Percentiles rank a stretch among this genome's conserved stretches.
Conservation (phyloP, 2,113 vertebrate species). For the Pygoscelis antarcticus region DNA sequence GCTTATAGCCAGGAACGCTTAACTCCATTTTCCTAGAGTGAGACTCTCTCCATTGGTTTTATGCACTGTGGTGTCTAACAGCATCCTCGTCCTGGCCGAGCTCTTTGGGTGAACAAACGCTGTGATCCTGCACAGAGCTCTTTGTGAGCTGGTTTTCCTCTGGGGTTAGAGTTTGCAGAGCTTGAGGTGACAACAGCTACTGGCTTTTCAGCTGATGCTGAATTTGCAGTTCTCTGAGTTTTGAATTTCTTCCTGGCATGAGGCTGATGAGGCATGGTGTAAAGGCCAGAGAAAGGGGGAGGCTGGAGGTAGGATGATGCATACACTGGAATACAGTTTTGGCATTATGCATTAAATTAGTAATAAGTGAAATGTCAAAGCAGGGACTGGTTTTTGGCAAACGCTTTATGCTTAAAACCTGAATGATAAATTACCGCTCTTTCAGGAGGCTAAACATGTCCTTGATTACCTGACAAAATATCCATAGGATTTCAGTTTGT, state of each 20-base stretch:
- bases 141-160: not conserved
- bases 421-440: not conserved
- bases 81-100: not conserved
- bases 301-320: not conserved
- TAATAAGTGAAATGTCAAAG: conserved; percentile 2
- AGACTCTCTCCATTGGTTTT: not conserved
- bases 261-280: not conserved
- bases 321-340: not conserved
- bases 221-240: not conserved
- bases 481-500: not conserved
- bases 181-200: not conserved
- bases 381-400: not conserved
- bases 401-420: not conserved
- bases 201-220: not conserved
- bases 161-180: not conserved
- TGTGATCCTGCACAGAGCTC: not conserved
- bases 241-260: not conserved
- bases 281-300: not conserved
- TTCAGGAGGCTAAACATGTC: not conserved
- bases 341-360: not conserved
- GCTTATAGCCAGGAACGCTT: not conserved
- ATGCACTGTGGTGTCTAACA: not conserved
- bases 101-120: not conserved
- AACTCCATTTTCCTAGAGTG: not conserved
- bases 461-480: not conserved